A percentile compares a stretch with the other conserved stretches of the same genome.
Conservation (phyloP, 92 coral and sea anemone genomes). For the Heteractis magnifica region DNA sequence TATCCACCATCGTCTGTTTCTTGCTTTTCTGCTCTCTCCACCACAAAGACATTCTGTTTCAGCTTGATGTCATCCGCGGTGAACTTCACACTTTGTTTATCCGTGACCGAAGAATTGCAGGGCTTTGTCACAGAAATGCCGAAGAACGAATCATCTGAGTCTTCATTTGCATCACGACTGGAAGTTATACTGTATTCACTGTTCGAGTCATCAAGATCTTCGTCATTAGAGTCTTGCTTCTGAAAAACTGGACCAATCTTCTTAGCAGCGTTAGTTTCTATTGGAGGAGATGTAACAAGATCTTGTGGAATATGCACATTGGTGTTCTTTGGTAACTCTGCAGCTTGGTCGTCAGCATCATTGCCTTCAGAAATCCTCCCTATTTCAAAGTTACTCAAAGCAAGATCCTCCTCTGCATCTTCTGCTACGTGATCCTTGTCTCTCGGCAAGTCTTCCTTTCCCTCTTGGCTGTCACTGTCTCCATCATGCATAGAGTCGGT, state of each 20-base stretch:
- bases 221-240: background rate
- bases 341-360: background rate
- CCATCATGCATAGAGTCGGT: background rate
- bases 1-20: too few species aligned
- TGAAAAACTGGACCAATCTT: background rate
- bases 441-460: background rate
- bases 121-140: background rate
- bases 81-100: too few species aligned
- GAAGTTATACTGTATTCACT: background rate
- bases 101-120: too few species aligned
- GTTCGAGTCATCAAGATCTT: background rate
- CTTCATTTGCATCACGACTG: background rate
- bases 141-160: background rate
- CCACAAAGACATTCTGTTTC: background rate
- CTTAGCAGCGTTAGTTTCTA: background rate
- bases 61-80: background rate
- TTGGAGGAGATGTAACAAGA: background rate
- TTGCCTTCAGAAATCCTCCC: background rate
- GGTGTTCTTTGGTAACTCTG: background rate
- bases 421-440: background rate
- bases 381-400: background rate
- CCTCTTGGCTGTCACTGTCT: background rate
- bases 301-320: background rate
- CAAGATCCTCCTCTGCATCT: background rate
- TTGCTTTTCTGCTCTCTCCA: too few species aligned